Base-by-base conservation (phyloP, 1,140 invertebrate species). In the Panagrolaimus sp. region DNA sequence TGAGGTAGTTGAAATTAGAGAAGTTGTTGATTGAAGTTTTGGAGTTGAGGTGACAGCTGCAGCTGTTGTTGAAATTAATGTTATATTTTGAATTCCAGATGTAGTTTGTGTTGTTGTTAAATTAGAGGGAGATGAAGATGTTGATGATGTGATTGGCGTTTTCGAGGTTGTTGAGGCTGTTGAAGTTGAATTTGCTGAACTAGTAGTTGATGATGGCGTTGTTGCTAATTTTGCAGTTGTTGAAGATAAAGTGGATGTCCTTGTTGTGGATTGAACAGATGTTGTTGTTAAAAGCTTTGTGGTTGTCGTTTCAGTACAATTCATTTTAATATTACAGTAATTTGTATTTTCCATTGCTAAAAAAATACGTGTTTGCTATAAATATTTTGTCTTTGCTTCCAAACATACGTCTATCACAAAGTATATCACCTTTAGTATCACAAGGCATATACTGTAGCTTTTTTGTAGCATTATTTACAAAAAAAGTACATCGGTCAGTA, bases 241-340 rank as follows among this genome's bases (percentile, higher is more conserved):
- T 13, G 51, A 20, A 11, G 51, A 57, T 57, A 16, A 25, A 57
- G 51, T 16, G 20, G 51, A 27, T 27, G 27, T 1, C n/a, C 9
- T 57, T 57, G 51, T 57, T 4, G 31, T 38, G 2, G 31, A 4
- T 38, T 38, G 2, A 4, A 38, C 2, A 38, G n/a, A n/a, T n/a
- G 31, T 38, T 2, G 51, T 57, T 20, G 51, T 57, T 16, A 57
- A 20, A 38, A 38, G 31, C 4, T 11, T 57, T 11, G 13, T 20
- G 4, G 51, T 57, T 1, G 51, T 57, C 1, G 51, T 57, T 27
- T 57, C 13, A 4, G 51, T 57, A 16, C 51, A 57, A 27, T 57
- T 57, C 51, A 57, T 57, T 57, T 57, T 57, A 16, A 57, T 57
- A 1, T 57, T 57, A 27, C 51, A 57, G 51, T 57, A 57, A 57